Percentiles rank a stretch among this genome's conserved stretches.
These are phyloP conservation scores for Babyrousa celebensis DNA, from an alignment of 2,797 vertebrate species.

Conservation along the genomic window DNA sequence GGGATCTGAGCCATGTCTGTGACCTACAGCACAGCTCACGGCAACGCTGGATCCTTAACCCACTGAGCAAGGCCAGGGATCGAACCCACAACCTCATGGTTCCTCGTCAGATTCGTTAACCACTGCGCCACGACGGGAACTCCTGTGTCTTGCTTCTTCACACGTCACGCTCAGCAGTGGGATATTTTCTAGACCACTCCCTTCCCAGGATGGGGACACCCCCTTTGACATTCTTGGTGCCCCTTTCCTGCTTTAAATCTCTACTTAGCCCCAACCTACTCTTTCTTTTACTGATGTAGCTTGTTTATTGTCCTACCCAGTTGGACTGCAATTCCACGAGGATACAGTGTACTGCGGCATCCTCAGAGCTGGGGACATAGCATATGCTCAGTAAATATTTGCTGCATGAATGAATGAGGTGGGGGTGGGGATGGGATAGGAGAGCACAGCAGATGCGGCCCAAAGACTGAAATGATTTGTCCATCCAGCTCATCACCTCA, in stretches of 20 bases:
- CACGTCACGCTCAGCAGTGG: neutral
- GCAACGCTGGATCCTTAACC: too few relatives aligned
- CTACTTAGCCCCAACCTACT: neutral
- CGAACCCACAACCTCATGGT: too few relatives aligned
- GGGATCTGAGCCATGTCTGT: too few relatives aligned
- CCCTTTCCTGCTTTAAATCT: neutral
- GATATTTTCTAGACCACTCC: neutral
- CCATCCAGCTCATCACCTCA: neutral
- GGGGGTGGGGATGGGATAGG: neutral
- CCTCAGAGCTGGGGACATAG: neutral
- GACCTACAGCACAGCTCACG: too few relatives aligned
- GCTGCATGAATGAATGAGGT: conserved; percentile 10
- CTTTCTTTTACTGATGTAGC: conserved; percentile 17
- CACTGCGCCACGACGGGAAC: too few relatives aligned
- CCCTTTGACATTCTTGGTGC: neutral
- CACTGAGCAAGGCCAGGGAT: too few relatives aligned
- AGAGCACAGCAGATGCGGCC: too few relatives aligned
- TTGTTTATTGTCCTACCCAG: neutral
- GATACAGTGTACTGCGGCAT: rapidly evolving
- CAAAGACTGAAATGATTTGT: neutral
- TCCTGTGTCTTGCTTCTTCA: neutral
- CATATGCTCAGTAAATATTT: conserved; percentile 1
- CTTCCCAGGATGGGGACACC: neutral
- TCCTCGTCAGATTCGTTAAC: too few relatives aligned
- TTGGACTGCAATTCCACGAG: neutral